These are phyloP conservation scores for Teleogryllus oceanicus DNA, from an alignment of 2,888 invertebrate genomes.

Conservation along the genomic window DNA sequence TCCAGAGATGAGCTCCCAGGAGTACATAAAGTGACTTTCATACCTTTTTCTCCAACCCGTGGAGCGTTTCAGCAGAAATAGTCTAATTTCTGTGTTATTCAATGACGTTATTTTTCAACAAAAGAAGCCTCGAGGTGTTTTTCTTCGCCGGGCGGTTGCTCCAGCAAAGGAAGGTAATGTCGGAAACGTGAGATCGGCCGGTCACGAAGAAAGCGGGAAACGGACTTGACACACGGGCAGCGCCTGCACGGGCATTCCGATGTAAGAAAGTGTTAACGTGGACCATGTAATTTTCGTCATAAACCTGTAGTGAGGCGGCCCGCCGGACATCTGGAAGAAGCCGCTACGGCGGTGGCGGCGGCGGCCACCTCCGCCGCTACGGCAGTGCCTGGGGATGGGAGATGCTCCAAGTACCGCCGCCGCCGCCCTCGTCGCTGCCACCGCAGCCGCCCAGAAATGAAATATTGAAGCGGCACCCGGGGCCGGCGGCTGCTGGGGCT, in stretches of 20 bases:
- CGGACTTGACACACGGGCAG: background rate
- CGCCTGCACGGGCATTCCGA: background rate
- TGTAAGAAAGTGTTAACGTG: conserved; percentile 18
- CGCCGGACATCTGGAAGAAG: conserved; percentile 4
- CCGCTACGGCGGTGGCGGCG: background rate
- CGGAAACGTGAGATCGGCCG: background rate
- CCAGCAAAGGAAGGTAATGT: background rate
- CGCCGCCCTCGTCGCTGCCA: background rate
- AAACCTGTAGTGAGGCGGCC: background rate
- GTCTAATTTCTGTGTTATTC: conserved; percentile 18
- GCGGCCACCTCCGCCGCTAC: background rate
- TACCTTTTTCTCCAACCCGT: background rate
- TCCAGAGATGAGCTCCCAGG: background rate
- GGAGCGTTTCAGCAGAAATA: conserved; percentile 1
- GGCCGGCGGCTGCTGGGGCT: background rate
- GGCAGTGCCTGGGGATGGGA: background rate
- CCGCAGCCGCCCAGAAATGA: background rate
- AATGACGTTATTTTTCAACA: conserved; percentile 5
- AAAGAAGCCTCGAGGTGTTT: background rate
- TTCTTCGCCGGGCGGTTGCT: background rate
- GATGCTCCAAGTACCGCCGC: background rate
- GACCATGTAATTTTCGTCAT: conserved; percentile 18
- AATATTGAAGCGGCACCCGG: background rate
- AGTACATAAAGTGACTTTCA: conserved; percentile 1
- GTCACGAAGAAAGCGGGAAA: background rate